Base-by-base conservation (phyloP, 92 coral and sea anemone genomes). In the Phenganax subtilis region DNA sequence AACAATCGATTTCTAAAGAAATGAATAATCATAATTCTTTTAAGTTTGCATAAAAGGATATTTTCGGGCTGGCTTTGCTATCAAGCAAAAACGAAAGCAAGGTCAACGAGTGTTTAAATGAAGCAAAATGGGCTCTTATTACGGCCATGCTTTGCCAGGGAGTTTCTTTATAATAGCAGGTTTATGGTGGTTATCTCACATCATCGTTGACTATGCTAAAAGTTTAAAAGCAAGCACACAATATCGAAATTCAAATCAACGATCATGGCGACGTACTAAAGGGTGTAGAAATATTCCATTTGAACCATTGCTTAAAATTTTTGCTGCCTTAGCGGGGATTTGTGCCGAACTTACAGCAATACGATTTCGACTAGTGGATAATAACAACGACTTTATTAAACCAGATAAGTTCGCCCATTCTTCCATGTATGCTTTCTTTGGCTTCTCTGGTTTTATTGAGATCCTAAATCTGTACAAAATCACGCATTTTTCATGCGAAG, bases 81-180 rank as follows among this genome's bases (percentile, higher is more conserved):
- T 5, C 5, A 5, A 37, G 47, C 47, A 37, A 37, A 20, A 37
- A 37, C 47, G 47, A 37, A 37, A 37, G 5, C 47, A 37, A 37
- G 47, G 47, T 37, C 47, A 37, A 37, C 47, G 5, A 37, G 47
- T 37, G 47, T 37, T 2, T 37, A 37, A 1, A 37, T 37, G 73
- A 68, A 29, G 14, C 73, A 29, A 54, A 71, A 93, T 93, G 97
- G 97, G 97, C 8, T 76, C 88, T 27, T 90, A 91, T 12, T 63
- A 84, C 1, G 97, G 97, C 10, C 96, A 93, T 85, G 88, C 84
- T 0, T 87, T 87, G 9, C 97, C 97, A 8, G 97, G 97, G 2
- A 58, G 89, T 4, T 57, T 91, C 67, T 88, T 93, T 54, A 62
- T 87, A 30, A 20, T 84, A 17, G 25, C 78, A 7, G 92, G 97